Conservation (phyloP, 2,113 vertebrate genomes). For the Phylloscopus trochilus region DNA sequence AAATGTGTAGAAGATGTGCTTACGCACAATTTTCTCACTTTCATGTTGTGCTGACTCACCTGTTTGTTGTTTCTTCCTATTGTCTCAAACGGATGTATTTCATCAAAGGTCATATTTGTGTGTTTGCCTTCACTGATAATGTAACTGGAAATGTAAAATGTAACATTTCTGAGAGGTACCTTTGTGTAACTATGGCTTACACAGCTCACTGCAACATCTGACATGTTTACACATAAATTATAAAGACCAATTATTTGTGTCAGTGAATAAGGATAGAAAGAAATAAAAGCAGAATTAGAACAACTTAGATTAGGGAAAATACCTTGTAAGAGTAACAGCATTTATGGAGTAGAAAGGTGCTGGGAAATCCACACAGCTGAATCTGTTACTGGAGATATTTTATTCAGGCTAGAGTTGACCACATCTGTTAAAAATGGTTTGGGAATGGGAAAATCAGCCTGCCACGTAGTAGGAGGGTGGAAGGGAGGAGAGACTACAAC, state of each 20-base stretch:
- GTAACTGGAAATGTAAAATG: not conserved
- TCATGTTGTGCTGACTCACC: not conserved
- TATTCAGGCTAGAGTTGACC: constrained; percentile 34
- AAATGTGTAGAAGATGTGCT: not conserved
- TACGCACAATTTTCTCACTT: not conserved
- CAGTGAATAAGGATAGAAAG: not conserved
- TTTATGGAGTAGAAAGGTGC: not conserved
- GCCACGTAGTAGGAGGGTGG: constrained; percentile 23
- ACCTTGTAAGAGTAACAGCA: not conserved
- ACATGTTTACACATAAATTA: not conserved
- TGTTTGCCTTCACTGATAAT: not conserved
- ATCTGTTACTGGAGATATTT: constrained; percentile 2
- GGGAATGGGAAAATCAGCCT: constrained; percentile 9
- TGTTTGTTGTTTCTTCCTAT: not conserved
- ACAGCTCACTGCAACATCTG: not conserved
- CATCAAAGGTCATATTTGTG: not conserved
- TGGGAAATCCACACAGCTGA: not conserved
- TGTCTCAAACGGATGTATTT: not conserved
- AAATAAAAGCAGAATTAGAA: not conserved
- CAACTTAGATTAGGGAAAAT: not conserved
- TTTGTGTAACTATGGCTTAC: not conserved
- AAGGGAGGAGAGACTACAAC: constrained; percentile 31
- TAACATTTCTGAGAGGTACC: not conserved
- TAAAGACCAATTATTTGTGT: not conserved
- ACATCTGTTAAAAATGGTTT: constrained; percentile 45